Percentiles rank a stretch among this genome's conserved stretches.
Conservation (phyloP, 2,888 invertebrate species). For the Troilus luridus region DNA sequence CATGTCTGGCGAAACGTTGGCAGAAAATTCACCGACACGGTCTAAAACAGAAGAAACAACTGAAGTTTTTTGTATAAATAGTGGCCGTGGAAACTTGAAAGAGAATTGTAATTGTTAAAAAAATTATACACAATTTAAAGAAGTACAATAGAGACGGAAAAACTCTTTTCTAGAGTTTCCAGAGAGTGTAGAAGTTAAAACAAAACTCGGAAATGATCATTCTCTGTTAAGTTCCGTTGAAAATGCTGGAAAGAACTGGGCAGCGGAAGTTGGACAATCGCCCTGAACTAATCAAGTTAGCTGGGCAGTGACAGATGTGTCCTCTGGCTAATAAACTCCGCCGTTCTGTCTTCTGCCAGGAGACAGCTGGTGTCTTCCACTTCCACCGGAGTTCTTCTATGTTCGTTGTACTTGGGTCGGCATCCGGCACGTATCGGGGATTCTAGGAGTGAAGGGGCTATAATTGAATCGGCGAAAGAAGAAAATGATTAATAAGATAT, state of each 20-base stretch:
- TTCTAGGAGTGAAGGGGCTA: background rate
- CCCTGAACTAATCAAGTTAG: constrained; percentile 14
- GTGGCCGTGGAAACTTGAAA: too few species aligned
- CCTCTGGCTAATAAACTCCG: background rate
- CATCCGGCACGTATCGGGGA: background rate
- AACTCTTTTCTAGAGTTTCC: background rate
- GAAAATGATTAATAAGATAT: background rate
- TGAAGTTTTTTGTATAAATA: too few species aligned
- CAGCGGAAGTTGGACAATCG: background rate
- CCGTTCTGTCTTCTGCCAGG: background rate
- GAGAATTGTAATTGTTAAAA: background rate
- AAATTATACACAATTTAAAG: background rate
- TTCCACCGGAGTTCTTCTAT: background rate
- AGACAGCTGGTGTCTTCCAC: constrained; percentile 3
- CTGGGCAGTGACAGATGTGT: constrained; percentile 37
- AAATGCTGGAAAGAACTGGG: background rate
- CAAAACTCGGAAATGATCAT: background rate
- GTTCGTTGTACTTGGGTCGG: background rate
- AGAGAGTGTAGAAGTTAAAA: background rate
- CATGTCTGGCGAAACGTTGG: too few species aligned
- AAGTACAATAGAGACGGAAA: background rate
- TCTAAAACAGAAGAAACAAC: too few species aligned
- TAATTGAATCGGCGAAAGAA: background rate
- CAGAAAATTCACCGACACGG: too few species aligned
- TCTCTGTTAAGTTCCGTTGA: background rate